A percentile compares a stretch with the other conserved stretches of the same genome.
Evolutionary conservation across 2,113 vertebrate genomes (phyloP).

Genomic region (Indri indri): DNA sequence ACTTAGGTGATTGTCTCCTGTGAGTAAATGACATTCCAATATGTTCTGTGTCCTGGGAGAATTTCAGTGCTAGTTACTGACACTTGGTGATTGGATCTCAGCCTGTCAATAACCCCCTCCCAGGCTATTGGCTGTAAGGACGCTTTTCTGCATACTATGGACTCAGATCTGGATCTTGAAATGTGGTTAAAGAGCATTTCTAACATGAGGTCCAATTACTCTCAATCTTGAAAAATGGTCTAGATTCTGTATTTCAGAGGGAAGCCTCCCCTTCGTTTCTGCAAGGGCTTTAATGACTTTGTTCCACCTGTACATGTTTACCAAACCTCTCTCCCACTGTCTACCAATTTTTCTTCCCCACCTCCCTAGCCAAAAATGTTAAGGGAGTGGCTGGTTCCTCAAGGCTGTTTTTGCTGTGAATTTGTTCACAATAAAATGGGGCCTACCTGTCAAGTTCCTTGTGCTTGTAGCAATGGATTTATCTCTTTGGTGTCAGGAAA

Average conservation of each 20-base stretch:
- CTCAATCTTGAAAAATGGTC: background rate
- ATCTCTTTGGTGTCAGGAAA: background rate
- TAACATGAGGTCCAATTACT: background rate
- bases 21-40: background rate
- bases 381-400: background rate
- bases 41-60: background rate
- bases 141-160: background rate
- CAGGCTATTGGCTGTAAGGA: background rate
- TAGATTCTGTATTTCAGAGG: conserved; percentile 5
- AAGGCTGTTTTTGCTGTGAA: background rate
- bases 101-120: background rate
- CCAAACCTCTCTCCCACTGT: background rate
- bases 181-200: background rate
- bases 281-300: background rate
- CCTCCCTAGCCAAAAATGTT: background rate
- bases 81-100: background rate
- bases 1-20: background rate
- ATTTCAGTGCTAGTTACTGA: background rate
- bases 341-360: background rate
- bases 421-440: background rate
- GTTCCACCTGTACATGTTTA: background rate
- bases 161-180: background rate
- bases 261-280: background rate
- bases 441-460: background rate
- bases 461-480: background rate